These are phyloP conservation scores for Discoglossus pictus DNA, from an alignment of 2,797 vertebrate genomes.

Conservation along the genomic window DNA sequence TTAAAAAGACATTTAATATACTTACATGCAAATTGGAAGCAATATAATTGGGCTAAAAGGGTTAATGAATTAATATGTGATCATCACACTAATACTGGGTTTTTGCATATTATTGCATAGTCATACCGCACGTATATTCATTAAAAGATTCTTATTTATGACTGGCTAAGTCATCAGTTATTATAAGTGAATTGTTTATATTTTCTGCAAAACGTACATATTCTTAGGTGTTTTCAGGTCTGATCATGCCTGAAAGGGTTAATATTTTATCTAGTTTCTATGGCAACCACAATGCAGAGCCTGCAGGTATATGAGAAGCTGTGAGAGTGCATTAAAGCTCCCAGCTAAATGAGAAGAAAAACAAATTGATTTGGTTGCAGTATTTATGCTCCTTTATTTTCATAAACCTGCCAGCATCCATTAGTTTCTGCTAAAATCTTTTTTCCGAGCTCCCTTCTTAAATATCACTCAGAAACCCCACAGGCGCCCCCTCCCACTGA, in stretches of 20 bases:
- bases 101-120: too few species aligned
- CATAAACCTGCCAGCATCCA: conserved; percentile 23
- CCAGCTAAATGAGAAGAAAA: conserved; percentile 22
- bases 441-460: neutral
- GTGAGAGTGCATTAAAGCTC: conserved; percentile 25
- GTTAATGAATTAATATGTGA: conserved; percentile 3
- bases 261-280: conserved; percentile 47
- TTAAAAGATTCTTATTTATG: too few species aligned
- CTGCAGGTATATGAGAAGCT: conserved; percentile 29
- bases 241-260: conserved; percentile 31
- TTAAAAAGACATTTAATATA: conserved; percentile 20
- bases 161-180: too few species aligned
- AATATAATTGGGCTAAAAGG: conserved; percentile 12
- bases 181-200: too few species aligned
- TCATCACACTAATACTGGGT: neutral
- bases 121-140: too few species aligned
- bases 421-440: conserved; percentile 17
- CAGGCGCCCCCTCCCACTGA: too few species aligned
- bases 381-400: conserved; percentile 33
- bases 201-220: too few species aligned
- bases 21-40: conserved; percentile 20
- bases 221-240: too few species aligned
- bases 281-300: conserved; percentile 35
- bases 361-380: conserved; percentile 41
- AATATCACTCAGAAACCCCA: neutral